phyloP scores from a whole-genome alignment of 2,888 invertebrate species.

The Andricus curvator region DNA sequence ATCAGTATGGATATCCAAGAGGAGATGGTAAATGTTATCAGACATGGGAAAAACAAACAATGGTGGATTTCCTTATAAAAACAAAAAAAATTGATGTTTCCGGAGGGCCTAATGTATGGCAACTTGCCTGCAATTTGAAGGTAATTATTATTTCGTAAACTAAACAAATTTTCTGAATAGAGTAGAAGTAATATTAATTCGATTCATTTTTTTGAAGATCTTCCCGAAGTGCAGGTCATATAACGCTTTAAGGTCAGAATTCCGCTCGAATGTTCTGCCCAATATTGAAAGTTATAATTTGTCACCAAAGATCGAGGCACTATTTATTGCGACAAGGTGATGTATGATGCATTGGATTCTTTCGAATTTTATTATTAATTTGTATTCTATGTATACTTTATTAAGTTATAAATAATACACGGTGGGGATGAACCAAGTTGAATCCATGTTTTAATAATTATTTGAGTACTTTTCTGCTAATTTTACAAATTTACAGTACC shows the following conservation, averaged over 20 bases:
- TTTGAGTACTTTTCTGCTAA: too few relatives aligned
- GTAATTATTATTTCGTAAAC: neutral
- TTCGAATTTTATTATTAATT: neutral
- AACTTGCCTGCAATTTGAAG: neutral
- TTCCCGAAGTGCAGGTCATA: neutral
- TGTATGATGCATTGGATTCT: neutral
- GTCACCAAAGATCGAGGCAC: neutral
- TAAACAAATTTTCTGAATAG: neutral
- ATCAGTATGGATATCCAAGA: neutral
- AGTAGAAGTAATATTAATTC: neutral
- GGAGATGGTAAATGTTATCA: neutral
- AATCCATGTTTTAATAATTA: too few relatives aligned
- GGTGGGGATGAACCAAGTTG: too few relatives aligned
- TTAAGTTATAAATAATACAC: too few relatives aligned
- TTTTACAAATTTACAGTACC: too few relatives aligned
- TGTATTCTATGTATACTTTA: neutral
- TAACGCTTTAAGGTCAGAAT: neutral
- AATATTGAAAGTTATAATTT: neutral
- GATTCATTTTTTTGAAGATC: neutral
- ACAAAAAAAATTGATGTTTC: neutral
- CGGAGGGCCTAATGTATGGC: neutral
- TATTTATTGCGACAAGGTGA: neutral
- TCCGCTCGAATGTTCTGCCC: neutral
- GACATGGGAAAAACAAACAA: neutral
- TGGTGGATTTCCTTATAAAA: neutral